Evolutionary conservation across 2,113 vertebrate species (phyloP), one percentile per base, ranked within the genome.

Genomic region (Thalassarche chlororhynchos): DNA sequence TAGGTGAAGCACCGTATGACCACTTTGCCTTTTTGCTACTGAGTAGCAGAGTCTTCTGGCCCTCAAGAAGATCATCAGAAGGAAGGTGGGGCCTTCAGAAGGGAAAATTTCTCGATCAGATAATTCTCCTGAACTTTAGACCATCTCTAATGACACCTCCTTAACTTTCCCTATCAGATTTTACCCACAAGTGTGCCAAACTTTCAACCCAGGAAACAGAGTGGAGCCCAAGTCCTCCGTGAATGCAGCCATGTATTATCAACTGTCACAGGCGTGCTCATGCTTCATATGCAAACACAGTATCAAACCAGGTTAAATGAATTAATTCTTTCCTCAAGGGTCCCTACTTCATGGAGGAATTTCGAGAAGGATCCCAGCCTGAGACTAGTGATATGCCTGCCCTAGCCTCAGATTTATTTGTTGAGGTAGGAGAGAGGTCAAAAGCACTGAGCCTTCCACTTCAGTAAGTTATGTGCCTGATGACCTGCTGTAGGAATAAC

Each of bases 401-500:
- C 54, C 86, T 66, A 28, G 49, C 15, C 54, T 16, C 60, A 89
- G 86, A 91, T 97, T 87, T 94, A 94, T 96, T 94, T 76, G 65
- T 38, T 54, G 55, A 89, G 89, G 95, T 75, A 82, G 81, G 42
- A 93, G 49, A 58, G 55, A 95, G 90, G 86, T 96, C 94, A 93
- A 60, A 95, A 84, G 64, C 64, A 74, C 83, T 15, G 75, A 97
- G 93, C 70, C 60, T 97, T 95, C 71, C 64, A 44, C 91, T 86
- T 79, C 58, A 18, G 47, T 96, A 92, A 96, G 88, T 96, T 97
- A 95, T 88, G 84, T 75, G 65, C 77, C 88, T 5, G 21, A 32
- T 89, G 95, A 96, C 90, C 83, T 93, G 55, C 68, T 84, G 69
- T 8, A 90, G 65, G 87, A 94, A 66, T 72, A 92, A n/a, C 89